These are phyloP conservation scores for Coelopa frigida DNA, from an alignment of 1,140 invertebrate species.

Conservation along the genomic window DNA sequence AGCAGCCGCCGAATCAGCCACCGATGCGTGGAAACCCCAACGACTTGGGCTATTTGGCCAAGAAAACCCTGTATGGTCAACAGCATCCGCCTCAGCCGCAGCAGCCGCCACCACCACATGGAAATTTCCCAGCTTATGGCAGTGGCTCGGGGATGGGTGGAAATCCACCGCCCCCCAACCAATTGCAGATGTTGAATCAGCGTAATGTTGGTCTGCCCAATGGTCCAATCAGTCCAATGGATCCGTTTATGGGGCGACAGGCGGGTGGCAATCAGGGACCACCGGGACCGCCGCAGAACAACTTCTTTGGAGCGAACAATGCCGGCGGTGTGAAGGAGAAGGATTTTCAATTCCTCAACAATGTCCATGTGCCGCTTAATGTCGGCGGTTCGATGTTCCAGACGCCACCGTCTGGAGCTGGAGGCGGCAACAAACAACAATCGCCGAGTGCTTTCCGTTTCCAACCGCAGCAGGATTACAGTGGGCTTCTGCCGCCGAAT, in stretches of 20 bases:
- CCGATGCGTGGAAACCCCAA: constrained; percentile 32
- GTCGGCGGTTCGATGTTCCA: constrained; percentile 19
- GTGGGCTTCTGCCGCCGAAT: constrained; percentile 37
- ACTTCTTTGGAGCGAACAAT: constrained; percentile 24
- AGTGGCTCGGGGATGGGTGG: constrained; percentile 9
- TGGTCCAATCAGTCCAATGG: constrained; percentile 41
- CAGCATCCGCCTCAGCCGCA: constrained; percentile 15
- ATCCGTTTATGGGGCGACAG: constrained; percentile 24
- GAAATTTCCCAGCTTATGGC: constrained; percentile 21
- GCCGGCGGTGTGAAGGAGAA: constrained; percentile 28
- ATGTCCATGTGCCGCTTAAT: constrained; percentile 39
- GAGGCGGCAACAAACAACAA: constrained; percentile 24
- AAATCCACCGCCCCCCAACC: constrained; percentile 11
- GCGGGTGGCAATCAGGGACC: constrained; percentile 10
- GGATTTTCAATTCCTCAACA: constrained; percentile 50
- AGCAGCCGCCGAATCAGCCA: constrained; percentile 16
- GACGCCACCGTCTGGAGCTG: constrained; percentile 20
- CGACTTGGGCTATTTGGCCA: constrained; percentile 33
- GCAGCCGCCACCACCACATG: constrained; percentile 26
- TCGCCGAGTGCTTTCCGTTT: constrained; percentile 34
- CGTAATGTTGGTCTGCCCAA: constrained; percentile 32
- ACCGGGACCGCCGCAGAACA: constrained; percentile 18
- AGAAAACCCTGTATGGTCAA: constrained; percentile 35
- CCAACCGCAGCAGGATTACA: constrained; percentile 32
- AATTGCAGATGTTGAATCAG: constrained; percentile 26